Evolutionary conservation across 35 echinoderm and acorn worm genomes (phyloP).

Genomic region (Apostichopus parvimensis): DNA sequence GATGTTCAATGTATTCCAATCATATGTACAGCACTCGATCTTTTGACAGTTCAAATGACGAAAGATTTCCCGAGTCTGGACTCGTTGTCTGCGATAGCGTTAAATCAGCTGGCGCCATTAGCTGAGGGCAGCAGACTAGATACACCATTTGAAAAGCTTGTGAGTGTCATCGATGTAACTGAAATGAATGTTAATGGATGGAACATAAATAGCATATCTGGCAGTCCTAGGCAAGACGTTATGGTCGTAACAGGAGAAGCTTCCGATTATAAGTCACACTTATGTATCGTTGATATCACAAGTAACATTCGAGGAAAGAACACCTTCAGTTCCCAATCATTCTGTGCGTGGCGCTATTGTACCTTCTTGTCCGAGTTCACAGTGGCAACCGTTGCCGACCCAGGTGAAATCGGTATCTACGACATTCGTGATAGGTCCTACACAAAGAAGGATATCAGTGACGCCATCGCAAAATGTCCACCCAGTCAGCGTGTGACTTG

Average conservation of each 20-base stretch:
- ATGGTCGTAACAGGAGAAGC: background rate
- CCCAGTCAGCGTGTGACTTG: background rate
- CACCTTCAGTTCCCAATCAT: background rate
- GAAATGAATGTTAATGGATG: background rate
- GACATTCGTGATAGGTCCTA: background rate
- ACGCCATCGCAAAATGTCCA: background rate
- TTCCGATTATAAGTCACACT: background rate
- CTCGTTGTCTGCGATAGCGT: background rate
- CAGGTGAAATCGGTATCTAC: constrained; percentile 2
- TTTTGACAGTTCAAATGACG: background rate
- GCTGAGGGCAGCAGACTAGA: background rate
- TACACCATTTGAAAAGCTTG: background rate
- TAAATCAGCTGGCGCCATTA: background rate
- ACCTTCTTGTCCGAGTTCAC: background rate
- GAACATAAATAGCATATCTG: background rate
- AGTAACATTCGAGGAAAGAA: background rate
- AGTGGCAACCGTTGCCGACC: background rate
- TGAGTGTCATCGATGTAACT: background rate
- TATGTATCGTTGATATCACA: background rate
- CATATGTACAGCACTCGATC: background rate
- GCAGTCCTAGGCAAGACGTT: background rate
- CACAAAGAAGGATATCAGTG: background rate
- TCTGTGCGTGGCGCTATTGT: constrained; percentile 1
- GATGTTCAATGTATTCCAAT: background rate
- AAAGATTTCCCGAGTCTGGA: background rate